A percentile compares a stretch with the other conserved stretches of the same genome.
Evolutionary conservation across 2,797 vertebrate species (phyloP).

Genomic region (Nasua narica): DNA sequence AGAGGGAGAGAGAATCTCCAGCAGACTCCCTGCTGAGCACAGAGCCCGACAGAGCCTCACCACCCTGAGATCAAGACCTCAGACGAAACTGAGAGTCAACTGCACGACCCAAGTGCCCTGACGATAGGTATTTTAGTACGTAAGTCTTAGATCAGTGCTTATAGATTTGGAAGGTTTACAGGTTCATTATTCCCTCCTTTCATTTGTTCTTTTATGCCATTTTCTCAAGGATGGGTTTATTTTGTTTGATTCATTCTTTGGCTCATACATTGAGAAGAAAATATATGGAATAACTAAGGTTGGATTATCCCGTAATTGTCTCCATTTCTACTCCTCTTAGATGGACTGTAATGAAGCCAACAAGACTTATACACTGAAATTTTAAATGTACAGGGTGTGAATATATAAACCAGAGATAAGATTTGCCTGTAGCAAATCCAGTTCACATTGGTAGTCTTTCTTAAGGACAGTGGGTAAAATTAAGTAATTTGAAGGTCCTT

Average conservation of each 20-base stretch:
- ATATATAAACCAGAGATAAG: not conserved
- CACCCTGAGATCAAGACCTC: not conserved
- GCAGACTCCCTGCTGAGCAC: not conserved
- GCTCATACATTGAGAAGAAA: not conserved
- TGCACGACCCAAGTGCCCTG: not conserved
- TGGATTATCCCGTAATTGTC: not conserved
- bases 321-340: constrained; percentile 11
- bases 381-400: constrained; percentile 23
- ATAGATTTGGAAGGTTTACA: not conserved
- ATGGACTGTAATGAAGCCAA: not conserved
- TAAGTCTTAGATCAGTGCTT: not conserved
- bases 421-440: not conserved
- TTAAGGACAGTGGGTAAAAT: not conserved
- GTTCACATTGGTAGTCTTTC: not conserved
- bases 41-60: not conserved
- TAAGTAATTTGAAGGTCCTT: not conserved
- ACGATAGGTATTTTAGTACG: not conserved
- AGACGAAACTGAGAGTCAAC: not conserved
- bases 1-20: not conserved
- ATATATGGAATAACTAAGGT: not conserved
- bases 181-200: not conserved
- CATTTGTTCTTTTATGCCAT: constrained; percentile 28
- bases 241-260: constrained; percentile 24
- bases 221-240: not conserved
- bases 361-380: not conserved